Percentiles rank a stretch among this genome's conserved stretches.
Conservation (phyloP, 2,888 invertebrate genomes). For the Theristus sp. region DNA sequence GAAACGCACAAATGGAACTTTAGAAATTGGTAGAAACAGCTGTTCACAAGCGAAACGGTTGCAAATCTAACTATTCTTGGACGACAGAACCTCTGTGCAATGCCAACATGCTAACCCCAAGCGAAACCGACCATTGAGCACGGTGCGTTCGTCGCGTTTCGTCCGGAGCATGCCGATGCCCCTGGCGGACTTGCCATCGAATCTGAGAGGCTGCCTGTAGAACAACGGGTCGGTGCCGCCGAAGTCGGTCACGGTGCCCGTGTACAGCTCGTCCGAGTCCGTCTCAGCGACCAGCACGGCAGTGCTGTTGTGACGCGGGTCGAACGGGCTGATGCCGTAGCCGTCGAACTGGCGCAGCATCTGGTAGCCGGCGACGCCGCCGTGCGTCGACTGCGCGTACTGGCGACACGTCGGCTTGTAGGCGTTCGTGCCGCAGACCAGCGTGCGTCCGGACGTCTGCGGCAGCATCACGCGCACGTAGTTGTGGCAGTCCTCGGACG, state of each 20-base stretch:
- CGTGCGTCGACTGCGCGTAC: slow-evolving; percentile 33
- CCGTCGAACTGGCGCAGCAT: slow-evolving; percentile 28
- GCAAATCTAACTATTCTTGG: too few species aligned
- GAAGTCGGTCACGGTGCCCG: slow-evolving; percentile 59
- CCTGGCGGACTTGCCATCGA: background rate
- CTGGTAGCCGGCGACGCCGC: slow-evolving; percentile 5
- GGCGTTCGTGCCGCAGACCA: slow-evolving; percentile 81
- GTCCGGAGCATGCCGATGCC: background rate
- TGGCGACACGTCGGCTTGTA: slow-evolving; percentile 72
- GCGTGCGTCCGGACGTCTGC: slow-evolving; percentile 45
- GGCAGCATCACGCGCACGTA: slow-evolving; percentile 74
- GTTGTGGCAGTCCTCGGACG: slow-evolving; percentile 48
- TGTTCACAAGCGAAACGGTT: too few species aligned
- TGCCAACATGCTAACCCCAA: too few species aligned
- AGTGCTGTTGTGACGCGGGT: slow-evolving; percentile 86
- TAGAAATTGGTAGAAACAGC: too few species aligned
- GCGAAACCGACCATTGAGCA: background rate
- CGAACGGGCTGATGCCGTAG: slow-evolving; percentile 60
- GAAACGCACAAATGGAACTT: too few species aligned
- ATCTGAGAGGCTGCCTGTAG: slow-evolving; percentile 51
- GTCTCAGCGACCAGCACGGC: slow-evolving; percentile 31
- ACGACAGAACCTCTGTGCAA: too few species aligned
- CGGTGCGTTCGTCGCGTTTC: background rate
- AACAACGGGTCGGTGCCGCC: slow-evolving; percentile 83
- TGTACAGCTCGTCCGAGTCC: slow-evolving; percentile 12